These are phyloP conservation scores for Muscicapa comitata DNA, from an alignment of 2,797 vertebrate species.

Conservation along the genomic window DNA sequence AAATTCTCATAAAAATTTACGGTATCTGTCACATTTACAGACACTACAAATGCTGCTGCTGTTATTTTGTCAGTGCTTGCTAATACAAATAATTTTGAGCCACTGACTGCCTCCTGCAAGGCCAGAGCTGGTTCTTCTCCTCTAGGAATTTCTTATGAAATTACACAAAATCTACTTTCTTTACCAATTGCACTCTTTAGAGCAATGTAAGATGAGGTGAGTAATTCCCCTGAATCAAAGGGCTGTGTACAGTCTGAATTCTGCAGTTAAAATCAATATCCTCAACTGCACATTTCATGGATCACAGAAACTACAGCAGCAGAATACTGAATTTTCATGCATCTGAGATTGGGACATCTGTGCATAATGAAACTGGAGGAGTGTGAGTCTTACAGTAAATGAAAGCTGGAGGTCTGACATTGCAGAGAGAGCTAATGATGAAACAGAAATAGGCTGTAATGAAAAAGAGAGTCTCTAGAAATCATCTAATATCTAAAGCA, in stretches of 20 bases:
- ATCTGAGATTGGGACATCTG: neutral
- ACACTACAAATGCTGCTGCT: neutral
- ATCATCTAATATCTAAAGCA: neutral
- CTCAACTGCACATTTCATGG: neutral
- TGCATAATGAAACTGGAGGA: neutral
- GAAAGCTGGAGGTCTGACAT: neutral
- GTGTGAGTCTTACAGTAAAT: neutral
- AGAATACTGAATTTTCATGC: neutral
- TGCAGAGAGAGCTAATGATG: neutral
- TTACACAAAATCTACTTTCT: neutral
- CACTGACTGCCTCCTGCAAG: neutral
- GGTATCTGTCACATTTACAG: neutral
- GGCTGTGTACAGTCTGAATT: neutral
- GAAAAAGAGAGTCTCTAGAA: neutral
- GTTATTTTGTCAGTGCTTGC: neutral
- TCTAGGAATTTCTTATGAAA: neutral
- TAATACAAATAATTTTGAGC: neutral
- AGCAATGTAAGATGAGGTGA: neutral
- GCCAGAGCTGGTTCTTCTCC: neutral
- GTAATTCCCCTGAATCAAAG: neutral
- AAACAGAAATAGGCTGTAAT: neutral
- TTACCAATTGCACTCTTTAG: neutral
- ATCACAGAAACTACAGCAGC: neutral
- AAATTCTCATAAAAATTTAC: neutral
- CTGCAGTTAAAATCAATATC: constrained; percentile 14